Evolutionary conservation across 2,797 vertebrate species (phyloP).

Genomic region (Denticeps clupeoides): DNA sequence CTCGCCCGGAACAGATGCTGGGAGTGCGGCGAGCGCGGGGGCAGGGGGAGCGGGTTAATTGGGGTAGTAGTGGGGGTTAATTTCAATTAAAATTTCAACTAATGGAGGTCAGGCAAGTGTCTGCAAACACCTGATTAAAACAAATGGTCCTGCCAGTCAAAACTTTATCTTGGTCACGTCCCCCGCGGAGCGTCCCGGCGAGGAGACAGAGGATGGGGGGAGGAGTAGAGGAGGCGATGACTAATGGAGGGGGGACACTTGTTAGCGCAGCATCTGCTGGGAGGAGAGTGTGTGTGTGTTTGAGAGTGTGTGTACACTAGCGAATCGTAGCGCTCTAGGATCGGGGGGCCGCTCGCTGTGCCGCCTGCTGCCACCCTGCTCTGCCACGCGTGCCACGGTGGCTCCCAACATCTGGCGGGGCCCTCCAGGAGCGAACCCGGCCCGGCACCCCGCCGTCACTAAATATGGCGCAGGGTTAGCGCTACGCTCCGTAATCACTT

Average conservation of each 20-base stretch:
- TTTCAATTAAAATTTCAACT: conserved; percentile 99
- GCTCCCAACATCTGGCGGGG: conserved; percentile 79
- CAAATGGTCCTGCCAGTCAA: conserved; percentile 91
- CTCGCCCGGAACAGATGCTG: conserved; percentile 61
- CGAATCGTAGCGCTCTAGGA: background rate
- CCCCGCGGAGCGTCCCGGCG: conserved; percentile 49
- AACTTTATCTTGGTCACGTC: conserved; percentile 88
- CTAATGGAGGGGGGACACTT: conserved; percentile 62
- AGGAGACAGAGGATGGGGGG: conserved; percentile 54
- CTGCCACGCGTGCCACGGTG: conserved; percentile 50
- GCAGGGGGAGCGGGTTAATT: conserved; percentile 80
- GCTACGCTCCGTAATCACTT: conserved; percentile 79
- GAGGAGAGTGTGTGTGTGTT: too few species aligned
- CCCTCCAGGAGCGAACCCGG: conserved; percentile 64
- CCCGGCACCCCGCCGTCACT: conserved; percentile 64
- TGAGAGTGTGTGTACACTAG: too few species aligned
- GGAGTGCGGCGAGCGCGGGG: conserved; percentile 44
- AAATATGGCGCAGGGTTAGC: conserved; percentile 74
- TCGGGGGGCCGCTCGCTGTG: conserved; percentile 42
- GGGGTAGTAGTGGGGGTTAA: conserved; percentile 95
- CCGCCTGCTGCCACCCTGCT: conserved; percentile 56
- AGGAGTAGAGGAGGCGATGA: conserved; percentile 59
- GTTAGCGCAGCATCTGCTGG: conserved; percentile 61
- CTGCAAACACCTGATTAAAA: conserved; percentile 96
- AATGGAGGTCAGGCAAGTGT: conserved; percentile 90